Conservation (phyloP, 1,140 invertebrate species). For the Gerris buenoi region DNA sequence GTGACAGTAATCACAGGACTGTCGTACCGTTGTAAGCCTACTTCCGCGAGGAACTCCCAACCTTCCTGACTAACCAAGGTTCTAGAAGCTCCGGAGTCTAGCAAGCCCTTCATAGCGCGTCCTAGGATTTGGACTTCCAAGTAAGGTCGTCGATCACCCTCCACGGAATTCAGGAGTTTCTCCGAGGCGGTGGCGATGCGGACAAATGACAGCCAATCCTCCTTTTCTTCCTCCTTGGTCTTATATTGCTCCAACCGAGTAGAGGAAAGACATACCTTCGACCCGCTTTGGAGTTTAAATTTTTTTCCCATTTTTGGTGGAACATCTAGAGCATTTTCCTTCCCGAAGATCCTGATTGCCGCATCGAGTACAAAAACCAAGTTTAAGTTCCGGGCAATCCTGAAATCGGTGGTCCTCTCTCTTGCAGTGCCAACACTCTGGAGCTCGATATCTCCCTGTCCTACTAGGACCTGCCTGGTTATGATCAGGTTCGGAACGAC, state of each 20-base stretch:
- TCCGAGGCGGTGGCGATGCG: not conserved
- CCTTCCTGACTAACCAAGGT: not conserved
- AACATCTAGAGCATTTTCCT: not conserved
- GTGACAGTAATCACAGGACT: not conserved
- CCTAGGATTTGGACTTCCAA: not conserved
- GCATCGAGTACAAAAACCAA: not conserved
- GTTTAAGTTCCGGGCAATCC: not conserved
- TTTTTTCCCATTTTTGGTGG: no score
- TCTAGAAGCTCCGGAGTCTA: not conserved
- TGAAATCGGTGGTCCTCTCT: not conserved
- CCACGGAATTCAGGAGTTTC: not conserved
- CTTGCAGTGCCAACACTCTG: not conserved
- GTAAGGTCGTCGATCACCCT: not conserved
- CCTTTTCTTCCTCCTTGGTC: not conserved
- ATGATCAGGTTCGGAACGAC: not conserved
- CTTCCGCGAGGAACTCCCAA: not conserved
- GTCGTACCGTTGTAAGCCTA: not conserved
- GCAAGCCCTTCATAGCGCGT: not conserved
- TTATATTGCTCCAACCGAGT: not conserved
- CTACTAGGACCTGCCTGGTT: no score
- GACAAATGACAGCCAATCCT: not conserved
- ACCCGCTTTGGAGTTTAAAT: not conserved
- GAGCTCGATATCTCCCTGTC: not conserved
- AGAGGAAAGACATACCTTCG: not conserved
- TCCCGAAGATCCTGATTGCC: not conserved